Conservation (phyloP, 1,140 invertebrate genomes). For the Drosophila busckii region DNA sequence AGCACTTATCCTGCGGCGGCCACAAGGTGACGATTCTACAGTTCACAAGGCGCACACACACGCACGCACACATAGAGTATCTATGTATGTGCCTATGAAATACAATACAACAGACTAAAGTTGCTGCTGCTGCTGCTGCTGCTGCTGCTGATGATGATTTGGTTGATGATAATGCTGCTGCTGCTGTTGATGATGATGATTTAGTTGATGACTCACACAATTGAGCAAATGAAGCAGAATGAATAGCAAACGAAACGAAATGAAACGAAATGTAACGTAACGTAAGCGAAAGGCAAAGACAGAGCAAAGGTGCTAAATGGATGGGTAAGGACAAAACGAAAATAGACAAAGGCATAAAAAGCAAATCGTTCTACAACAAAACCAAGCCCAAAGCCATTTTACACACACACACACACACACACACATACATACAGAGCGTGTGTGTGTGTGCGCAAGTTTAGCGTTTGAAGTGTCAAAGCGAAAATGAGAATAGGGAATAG, state of each 20-base stretch:
- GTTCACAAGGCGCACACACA: neutral
- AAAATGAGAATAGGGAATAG: neutral
- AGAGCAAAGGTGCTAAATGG: slow-evolving; percentile 35
- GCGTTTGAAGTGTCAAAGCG: slow-evolving; percentile 5
- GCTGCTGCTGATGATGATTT: neutral
- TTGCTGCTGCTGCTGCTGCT: slow-evolving; percentile 4
- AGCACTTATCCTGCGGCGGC: slow-evolving; percentile 43
- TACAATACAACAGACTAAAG: neutral
- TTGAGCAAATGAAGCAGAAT: slow-evolving; percentile 74
- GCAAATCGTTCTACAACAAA: slow-evolving; percentile 16
- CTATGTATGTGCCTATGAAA: neutral
- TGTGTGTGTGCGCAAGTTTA: slow-evolving; percentile 7
- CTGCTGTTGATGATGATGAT: slow-evolving; percentile 31
- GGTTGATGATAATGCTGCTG: slow-evolving; percentile 7
- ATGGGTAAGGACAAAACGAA: no score
- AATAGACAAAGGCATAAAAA: slow-evolving; percentile 12
- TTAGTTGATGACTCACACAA: slow-evolving; percentile 61
- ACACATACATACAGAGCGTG: slow-evolving; percentile 6
- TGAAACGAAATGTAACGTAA: slow-evolving; percentile 33
- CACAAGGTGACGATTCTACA: slow-evolving; percentile 42
- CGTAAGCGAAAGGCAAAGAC: slow-evolving; percentile 10
- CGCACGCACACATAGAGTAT: neutral
- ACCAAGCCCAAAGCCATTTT: slow-evolving; percentile 4
- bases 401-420: neutral
- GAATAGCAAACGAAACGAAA: slow-evolving; percentile 54